phyloP scores from a whole-genome alignment of 2,113 vertebrate species.

The Riparia riparia region DNA sequence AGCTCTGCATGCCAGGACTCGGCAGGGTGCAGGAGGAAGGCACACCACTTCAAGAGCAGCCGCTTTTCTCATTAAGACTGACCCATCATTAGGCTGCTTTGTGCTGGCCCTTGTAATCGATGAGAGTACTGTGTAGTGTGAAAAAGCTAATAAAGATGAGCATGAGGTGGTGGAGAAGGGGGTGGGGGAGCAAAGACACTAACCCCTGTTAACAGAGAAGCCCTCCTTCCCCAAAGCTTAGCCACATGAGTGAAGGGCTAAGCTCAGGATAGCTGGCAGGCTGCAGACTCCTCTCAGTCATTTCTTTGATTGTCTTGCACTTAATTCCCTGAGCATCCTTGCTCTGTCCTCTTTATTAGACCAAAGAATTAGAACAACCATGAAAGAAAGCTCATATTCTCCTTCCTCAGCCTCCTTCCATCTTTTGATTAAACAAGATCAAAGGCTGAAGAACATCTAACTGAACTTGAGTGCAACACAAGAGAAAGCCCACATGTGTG shows the following conservation, averaged over 20 bases:
- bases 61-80: slow-evolving; percentile 90
- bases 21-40: slow-evolving; percentile 77
- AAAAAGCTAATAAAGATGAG: slow-evolving; percentile 71
- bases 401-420: neutral
- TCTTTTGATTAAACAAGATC: slow-evolving; percentile 36
- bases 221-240: neutral
- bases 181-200: slow-evolving; percentile 12
- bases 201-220: slow-evolving; percentile 28
- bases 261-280: slow-evolving; percentile 13
- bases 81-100: slow-evolving; percentile 90
- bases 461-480: neutral
- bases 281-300: slow-evolving; percentile 4
- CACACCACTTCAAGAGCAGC: slow-evolving; percentile 78
- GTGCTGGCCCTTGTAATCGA: slow-evolving; percentile 89
- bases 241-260: neutral
- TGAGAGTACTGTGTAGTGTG: slow-evolving; percentile 80
- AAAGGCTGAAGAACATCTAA: slow-evolving; percentile 6
- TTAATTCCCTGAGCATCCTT: neutral
- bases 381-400: slow-evolving; percentile 27
- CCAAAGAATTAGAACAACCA: neutral
- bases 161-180: slow-evolving; percentile 27
- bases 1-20: slow-evolving; percentile 84
- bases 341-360: slow-evolving; percentile 14
- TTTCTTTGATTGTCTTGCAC: slow-evolving; percentile 29
- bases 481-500: neutral